These are phyloP conservation scores for Drosophila pruinosa DNA, from an alignment of 1,140 invertebrate genomes.

Conservation along the genomic window DNA sequence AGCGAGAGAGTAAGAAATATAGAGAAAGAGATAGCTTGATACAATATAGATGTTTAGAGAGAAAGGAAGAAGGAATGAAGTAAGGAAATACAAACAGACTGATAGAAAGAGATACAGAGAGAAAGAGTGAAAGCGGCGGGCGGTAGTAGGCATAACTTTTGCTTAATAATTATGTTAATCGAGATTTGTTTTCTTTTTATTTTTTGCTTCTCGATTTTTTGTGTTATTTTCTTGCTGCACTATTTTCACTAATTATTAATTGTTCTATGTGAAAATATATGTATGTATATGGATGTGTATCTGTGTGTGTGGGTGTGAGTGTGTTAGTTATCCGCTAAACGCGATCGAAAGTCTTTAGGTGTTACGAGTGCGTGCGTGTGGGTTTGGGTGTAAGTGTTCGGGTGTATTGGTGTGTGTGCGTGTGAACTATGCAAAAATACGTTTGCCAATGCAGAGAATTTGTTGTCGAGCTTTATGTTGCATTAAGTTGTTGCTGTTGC, in stretches of 20 bases:
- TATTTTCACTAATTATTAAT: conserved; percentile 49
- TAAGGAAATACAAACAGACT: conserved; percentile 29
- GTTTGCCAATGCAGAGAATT: conserved; percentile 63
- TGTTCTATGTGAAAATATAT: conserved; percentile 34
- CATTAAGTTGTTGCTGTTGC: conserved; percentile 32
- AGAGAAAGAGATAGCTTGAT: conserved; percentile 39
- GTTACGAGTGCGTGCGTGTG: background rate
- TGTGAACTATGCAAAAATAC: conserved; percentile 70
- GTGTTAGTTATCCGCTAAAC: background rate
- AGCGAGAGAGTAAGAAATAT: conserved; percentile 29
- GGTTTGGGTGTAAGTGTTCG: conserved; percentile 11
- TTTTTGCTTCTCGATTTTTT: conserved; percentile 35
- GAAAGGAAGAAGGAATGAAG: conserved; percentile 16
- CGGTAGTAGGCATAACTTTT: conserved; percentile 78
- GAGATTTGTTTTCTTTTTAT: conserved; percentile 30
- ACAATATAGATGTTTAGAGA: too few relatives aligned
- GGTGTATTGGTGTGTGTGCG: conserved; percentile 36
- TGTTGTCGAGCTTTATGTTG: conserved; percentile 36
- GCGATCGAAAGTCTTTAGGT: background rate
- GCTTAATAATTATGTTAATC: conserved; percentile 48
- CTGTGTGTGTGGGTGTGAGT: conserved; percentile 18
- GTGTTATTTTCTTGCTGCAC: conserved; percentile 51
- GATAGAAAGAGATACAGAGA: conserved; percentile 44
- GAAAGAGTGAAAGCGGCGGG: conserved; percentile 73
- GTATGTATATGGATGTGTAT: conserved; percentile 21